A percentile compares a stretch with the other conserved stretches of the same genome.
phyloP scores from a whole-genome alignment of 1,140 invertebrate genomes.

The Bicyclus anynana region DNA sequence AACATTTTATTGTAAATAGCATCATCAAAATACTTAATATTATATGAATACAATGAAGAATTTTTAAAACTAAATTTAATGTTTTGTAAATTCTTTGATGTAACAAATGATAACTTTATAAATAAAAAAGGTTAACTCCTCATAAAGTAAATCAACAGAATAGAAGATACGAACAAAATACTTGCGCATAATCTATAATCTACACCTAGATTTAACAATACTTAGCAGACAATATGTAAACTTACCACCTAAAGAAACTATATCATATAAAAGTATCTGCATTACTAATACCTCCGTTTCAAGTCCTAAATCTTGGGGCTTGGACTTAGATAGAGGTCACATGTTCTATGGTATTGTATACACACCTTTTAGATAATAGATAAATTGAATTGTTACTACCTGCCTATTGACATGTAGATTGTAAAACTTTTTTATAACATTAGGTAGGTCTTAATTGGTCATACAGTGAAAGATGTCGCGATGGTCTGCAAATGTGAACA shows the following conservation, averaged over 20 bases:
- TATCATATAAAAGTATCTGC: slow-evolving; percentile 23
- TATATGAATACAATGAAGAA: slow-evolving; percentile 12
- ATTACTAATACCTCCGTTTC: slow-evolving; percentile 18
- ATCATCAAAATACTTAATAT: slow-evolving; percentile 17
- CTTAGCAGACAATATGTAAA: slow-evolving; percentile 30
- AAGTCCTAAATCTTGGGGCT: slow-evolving; percentile 9
- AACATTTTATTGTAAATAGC: slow-evolving; percentile 49
- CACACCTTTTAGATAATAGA: slow-evolving; percentile 60
- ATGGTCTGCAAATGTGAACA: neutral
- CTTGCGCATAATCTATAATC: slow-evolving; percentile 15
- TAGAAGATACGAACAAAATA: slow-evolving; percentile 9
- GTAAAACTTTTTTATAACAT: slow-evolving; percentile 45
- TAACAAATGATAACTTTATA: slow-evolving; percentile 12
- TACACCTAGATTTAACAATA: slow-evolving; percentile 22
- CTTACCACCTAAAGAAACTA: slow-evolving; percentile 19
- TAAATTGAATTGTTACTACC: slow-evolving; percentile 68
- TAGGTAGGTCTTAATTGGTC: slow-evolving; percentile 2
- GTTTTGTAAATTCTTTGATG: slow-evolving; percentile 37
- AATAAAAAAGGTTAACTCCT: slow-evolving; percentile 15
- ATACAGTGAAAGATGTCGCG: neutral
- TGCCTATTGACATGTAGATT: slow-evolving; percentile 72
- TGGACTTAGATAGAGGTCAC: slow-evolving; percentile 28
- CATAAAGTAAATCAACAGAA: slow-evolving; percentile 11
- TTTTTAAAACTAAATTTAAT: slow-evolving; percentile 7
- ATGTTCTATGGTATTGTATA: slow-evolving; percentile 52